Evolutionary conservation across 2,113 vertebrate species (phyloP).

Genomic region (Etheostoma cragini): DNA sequence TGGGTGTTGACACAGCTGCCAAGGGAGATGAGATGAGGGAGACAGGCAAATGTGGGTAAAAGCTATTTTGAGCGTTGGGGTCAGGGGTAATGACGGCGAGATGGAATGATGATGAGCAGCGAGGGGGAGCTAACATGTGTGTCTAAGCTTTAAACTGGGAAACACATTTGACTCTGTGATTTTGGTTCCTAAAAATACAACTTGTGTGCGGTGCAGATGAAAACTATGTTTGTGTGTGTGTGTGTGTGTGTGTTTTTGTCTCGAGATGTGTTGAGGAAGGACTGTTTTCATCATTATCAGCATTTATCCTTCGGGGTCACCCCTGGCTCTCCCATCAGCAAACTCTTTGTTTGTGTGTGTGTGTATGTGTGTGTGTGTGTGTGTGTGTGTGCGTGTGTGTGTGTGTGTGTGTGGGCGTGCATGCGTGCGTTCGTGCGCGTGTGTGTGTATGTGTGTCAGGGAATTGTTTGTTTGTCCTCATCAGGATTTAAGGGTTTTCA

Average conservation of each 20-base stretch:
- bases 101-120: constrained; percentile 47
- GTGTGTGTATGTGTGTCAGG: constrained; percentile 30
- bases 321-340: constrained; percentile 59
- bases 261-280: constrained; percentile 11
- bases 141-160: constrained; percentile 35
- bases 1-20: constrained; percentile 86
- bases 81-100: constrained; percentile 55
- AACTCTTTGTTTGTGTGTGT: constrained; percentile 38
- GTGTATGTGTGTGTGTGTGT: constrained; percentile 10
- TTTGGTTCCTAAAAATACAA: constrained; percentile 49
- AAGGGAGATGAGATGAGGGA: constrained; percentile 53
- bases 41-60: constrained; percentile 64
- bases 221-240: constrained; percentile 13
- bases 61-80: constrained; percentile 50
- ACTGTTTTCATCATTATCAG: constrained; percentile 69
- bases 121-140: constrained; percentile 36
- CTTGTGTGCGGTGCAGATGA: constrained; percentile 12
- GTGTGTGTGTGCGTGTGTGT: constrained; percentile 34
- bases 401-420: constrained; percentile 31
- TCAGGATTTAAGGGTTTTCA: constrained; percentile 69
- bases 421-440: constrained; percentile 4
- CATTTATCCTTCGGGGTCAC: constrained; percentile 71
- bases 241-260: constrained; percentile 30
- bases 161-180: constrained; percentile 49
- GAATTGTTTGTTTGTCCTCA: constrained; percentile 63